Percentiles rank a stretch among this genome's conserved stretches.
These are phyloP conservation scores for Cephus rjabovi DNA, from an alignment of 2,888 invertebrate genomes.

Conservation along the genomic window DNA sequence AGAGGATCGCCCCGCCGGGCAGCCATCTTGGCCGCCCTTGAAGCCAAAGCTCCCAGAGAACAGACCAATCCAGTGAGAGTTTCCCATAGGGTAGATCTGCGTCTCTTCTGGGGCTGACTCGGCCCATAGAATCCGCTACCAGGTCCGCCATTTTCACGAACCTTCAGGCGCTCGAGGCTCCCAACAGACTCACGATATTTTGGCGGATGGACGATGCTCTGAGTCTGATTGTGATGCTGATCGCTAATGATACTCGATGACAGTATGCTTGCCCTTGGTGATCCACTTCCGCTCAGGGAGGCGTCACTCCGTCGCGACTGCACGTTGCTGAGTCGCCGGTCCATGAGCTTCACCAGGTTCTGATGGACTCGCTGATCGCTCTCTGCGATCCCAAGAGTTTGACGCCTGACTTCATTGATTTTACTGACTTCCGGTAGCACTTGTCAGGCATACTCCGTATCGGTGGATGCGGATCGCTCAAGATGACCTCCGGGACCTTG, in stretches of 20 bases:
- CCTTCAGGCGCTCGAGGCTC: conserved; percentile 10
- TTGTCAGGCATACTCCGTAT: conserved; percentile 80
- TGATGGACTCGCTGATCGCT: conserved; percentile 54
- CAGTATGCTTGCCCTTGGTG: not conserved
- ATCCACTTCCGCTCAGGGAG: not conserved
- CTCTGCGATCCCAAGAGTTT: conserved; percentile 38
- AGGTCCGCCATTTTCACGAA: conserved; percentile 1
- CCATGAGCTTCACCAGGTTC: conserved; percentile 57
- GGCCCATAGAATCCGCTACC: not conserved
- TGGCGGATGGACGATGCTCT: conserved; percentile 44
- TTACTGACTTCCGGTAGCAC: conserved; percentile 36
- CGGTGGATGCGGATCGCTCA: conserved; percentile 70
- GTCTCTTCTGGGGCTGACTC: conserved; percentile 37
- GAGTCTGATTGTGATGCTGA: not conserved
- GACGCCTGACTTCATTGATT: conserved; percentile 13
- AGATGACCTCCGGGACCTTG: conserved; percentile 52
- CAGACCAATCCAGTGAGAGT: conserved; percentile 66
- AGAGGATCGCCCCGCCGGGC: conserved; percentile 54
- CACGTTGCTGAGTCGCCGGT: conserved; percentile 58
- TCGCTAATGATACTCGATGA: not conserved
- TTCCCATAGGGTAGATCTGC: conserved; percentile 63
- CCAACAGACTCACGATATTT: conserved; percentile 29
- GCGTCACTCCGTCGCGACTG: not conserved
- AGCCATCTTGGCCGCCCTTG: conserved; percentile 63
- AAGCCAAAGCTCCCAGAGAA: conserved; percentile 65